Percentiles rank a stretch among this genome's conserved stretches.
phyloP scores from a whole-genome alignment of 2,797 vertebrate genomes.

The Bovichtus diacanthus region DNA sequence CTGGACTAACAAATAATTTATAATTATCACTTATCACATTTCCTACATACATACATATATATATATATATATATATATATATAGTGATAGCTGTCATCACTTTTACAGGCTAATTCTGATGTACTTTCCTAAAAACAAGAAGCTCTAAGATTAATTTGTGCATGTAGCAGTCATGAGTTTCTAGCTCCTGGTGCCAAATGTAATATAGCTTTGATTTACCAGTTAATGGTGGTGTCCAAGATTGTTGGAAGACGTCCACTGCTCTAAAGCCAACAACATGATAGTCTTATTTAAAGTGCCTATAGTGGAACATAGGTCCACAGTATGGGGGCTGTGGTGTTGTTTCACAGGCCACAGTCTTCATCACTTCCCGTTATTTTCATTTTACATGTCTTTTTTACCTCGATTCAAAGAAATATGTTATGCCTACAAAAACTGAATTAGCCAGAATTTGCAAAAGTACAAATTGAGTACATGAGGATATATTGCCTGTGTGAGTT shows the following conservation, averaged over 20 bases:
- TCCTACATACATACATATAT: neutral
- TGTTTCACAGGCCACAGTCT: conserved; percentile 35
- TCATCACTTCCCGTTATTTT: conserved; percentile 41
- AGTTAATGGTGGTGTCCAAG: conserved; percentile 43
- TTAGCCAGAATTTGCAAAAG: neutral
- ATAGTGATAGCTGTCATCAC: neutral
- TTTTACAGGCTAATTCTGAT: conserved; percentile 38
- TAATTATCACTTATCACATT: neutral
- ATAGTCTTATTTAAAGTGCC: conserved; percentile 41
- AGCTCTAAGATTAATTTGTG: conserved; percentile 33
- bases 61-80: neutral
- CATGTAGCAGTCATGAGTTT: conserved; percentile 16
- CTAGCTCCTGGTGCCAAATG: conserved; percentile 50
- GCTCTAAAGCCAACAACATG: conserved; percentile 36
- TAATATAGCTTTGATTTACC: conserved; percentile 40
- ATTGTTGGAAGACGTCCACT: conserved; percentile 53
- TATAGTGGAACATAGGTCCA: conserved; percentile 15
- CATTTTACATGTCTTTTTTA: conserved; percentile 11
- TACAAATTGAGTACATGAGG: neutral
- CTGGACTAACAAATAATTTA: neutral
- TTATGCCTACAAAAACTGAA: neutral
- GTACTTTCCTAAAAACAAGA: conserved; percentile 23
- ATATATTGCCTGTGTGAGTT: neutral
- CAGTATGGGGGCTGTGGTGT: conserved; percentile 20
- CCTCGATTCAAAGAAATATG: neutral